phyloP scores from a whole-genome alignment of 2,797 vertebrate genomes.

The Tapera naevia region DNA sequence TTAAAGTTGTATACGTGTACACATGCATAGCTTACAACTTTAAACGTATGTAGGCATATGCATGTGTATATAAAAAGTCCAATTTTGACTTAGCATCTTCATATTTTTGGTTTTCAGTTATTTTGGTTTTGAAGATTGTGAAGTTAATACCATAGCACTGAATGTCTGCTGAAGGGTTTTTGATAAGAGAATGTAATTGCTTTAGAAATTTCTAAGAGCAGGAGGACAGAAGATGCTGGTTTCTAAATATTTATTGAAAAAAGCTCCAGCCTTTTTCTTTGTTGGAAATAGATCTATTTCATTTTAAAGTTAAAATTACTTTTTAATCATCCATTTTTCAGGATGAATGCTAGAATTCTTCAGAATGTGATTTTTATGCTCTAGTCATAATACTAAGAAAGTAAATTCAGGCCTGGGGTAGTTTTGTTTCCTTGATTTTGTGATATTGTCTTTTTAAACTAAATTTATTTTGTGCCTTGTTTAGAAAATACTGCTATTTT shows the following conservation, averaged over 20 bases:
- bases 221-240: background rate
- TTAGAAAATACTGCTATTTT: background rate
- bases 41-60: accelerated
- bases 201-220: background rate
- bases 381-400: background rate
- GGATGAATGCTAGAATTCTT: background rate
- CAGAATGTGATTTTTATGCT: background rate
- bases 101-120: background rate
- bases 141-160: background rate
- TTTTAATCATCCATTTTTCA: background rate
- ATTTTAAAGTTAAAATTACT: background rate
- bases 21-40: too few relatives aligned
- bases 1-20: background rate
- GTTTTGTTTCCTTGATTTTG: background rate
- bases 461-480: background rate
- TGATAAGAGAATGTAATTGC: background rate
- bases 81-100: background rate
- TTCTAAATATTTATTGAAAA: background rate
- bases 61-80: background rate
- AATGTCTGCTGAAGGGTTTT: background rate
- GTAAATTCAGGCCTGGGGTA: background rate
- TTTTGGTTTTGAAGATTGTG: background rate
- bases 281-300: background rate
- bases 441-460: background rate
- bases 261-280: background rate